phyloP scores from a whole-genome alignment of 2,888 invertebrate genomes.

The Caprella mutica region DNA sequence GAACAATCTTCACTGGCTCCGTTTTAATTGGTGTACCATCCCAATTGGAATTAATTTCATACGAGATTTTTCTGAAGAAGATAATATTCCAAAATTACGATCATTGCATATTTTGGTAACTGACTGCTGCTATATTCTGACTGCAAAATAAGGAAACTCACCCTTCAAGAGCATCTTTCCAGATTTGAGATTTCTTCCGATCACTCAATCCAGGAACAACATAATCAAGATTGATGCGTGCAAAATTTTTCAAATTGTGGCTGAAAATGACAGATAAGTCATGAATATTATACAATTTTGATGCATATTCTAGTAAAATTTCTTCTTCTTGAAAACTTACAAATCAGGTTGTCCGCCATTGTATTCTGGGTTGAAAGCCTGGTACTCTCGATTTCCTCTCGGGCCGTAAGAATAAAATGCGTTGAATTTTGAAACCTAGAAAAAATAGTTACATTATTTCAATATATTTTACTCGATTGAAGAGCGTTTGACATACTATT shows the following conservation, averaged over 20 bases:
- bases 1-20: conserved; percentile 33
- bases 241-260: conserved; percentile 23
- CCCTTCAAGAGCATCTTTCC: conserved; percentile 12
- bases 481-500: too few relatives aligned
- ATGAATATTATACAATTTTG: too few relatives aligned
- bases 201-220: conserved; percentile 8
- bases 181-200: conserved; percentile 16
- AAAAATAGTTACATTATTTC: too few relatives aligned
- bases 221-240: conserved; percentile 17
- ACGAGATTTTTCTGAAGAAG: too few relatives aligned
- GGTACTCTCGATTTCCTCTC: conserved; percentile 7
- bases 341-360: not conserved
- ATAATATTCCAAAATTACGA: too few relatives aligned
- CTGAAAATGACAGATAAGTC: not conserved
- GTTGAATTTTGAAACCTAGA: conserved; percentile 26
- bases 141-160: too few relatives aligned
- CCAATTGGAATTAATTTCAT: conserved; percentile 33
- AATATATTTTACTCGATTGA: too few relatives aligned
- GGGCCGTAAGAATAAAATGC: conserved; percentile 25
- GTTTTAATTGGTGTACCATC: conserved; percentile 23
- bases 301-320: too few relatives aligned
- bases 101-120: too few relatives aligned
- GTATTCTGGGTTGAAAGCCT: conserved; percentile 16
- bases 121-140: too few relatives aligned
- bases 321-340: too few relatives aligned